Evolutionary conservation across 2,797 vertebrate genomes (phyloP).

Genomic region (Vultur gryphus): DNA sequence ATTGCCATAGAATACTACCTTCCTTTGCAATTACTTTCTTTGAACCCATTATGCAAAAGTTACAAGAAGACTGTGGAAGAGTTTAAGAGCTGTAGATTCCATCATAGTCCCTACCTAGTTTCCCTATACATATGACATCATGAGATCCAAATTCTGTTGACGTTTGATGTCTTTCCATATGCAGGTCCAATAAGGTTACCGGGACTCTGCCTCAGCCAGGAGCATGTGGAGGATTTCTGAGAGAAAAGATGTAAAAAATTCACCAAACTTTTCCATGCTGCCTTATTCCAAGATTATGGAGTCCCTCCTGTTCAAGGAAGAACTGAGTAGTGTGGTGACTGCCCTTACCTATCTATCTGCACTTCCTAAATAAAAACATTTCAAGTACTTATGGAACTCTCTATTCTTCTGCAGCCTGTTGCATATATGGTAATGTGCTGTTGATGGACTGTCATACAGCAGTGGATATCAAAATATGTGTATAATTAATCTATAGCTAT

Average conservation of each 20-base stretch:
- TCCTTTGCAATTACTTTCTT: background rate
- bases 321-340: background rate
- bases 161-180: background rate
- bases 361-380: background rate
- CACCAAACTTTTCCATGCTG: background rate
- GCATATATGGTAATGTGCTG: background rate
- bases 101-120: background rate
- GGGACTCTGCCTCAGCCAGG: background rate
- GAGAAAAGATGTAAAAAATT: background rate
- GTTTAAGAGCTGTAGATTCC: background rate
- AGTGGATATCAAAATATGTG: background rate
- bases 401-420: background rate
- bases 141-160: background rate
- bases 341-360: background rate
- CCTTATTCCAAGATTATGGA: background rate
- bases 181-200: background rate
- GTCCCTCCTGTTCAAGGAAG: background rate
- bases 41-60: background rate
- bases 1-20: background rate
- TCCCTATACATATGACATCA: background rate
- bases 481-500: background rate
- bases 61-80: background rate
- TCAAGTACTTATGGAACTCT: background rate
- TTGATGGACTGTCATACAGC: background rate
- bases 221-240: background rate